Base-by-base conservation (phyloP, 1,140 invertebrate species). In the Pogonomyrmex californicus region DNA sequence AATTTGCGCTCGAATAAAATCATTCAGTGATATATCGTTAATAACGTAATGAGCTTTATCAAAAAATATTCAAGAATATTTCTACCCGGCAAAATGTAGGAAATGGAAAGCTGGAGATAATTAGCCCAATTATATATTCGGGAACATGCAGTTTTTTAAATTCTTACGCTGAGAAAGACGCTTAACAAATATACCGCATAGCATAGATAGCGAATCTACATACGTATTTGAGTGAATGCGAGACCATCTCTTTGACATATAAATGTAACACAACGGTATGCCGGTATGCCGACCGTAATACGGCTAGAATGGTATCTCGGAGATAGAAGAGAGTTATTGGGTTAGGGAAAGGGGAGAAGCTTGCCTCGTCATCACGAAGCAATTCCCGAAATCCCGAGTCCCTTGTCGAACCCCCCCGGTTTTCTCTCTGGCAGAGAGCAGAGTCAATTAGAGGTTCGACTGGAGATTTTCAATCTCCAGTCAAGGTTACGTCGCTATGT, bases 301-400 rank as follows among this genome's bases (percentile, higher is more conserved):
- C 54, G 51, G 30, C 41, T 49, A 0, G 54, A 68, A 88, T 87
- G 70, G n/a, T 73, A 78, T 66, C 51, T 49, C 66, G 62, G 87
- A 86, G 81, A 33, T 66, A 79, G 87, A 76, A 87, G 78, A 85
- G 89, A 88, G 87, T 92, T 94, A 94, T 94, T 93, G 93, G 93
- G 93, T 94, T 89, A 91, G 77, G 63, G 73, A 87, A 88, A 87
- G 66, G 87, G 86, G 91, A 91, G 88, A 92, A 86, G 87, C 90
- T 65, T 92, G 92, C 92, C 89, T 90, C 90, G 91, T 94, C 93
- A 94, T 93, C 91, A 86, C 85, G 77, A 89, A 79, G 89, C 91
- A 94, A 94, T 94, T 93, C 91, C 91, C 88, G 90, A 93, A 93
- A 94, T 92, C 90, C 91, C 85, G 56, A 36, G 90, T 90, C 90